phyloP scores from a whole-genome alignment of 2,113 vertebrate species.

The Nicator chloris region DNA sequence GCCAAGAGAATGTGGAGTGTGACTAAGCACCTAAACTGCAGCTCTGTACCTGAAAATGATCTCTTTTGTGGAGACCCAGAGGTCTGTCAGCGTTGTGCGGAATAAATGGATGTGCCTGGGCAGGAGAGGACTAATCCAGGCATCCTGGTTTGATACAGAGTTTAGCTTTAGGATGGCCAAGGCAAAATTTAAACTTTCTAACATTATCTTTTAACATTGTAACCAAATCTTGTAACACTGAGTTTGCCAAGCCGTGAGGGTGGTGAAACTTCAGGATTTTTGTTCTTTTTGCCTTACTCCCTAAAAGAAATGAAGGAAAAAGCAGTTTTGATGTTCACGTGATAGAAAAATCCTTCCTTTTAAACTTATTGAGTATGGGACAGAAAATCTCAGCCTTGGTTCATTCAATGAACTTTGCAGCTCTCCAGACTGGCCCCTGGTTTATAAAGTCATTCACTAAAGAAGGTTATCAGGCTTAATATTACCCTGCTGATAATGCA shows the following conservation, averaged over 20 bases:
- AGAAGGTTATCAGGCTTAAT: neutral
- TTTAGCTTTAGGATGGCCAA: fast-evolving
- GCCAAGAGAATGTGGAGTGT: neutral
- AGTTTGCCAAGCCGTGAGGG: neutral
- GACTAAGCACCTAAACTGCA: neutral
- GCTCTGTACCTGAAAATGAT: neutral
- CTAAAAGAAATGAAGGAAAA: neutral
- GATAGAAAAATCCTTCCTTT: constrained; percentile 45
- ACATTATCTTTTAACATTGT: neutral
- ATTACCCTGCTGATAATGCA: neutral
- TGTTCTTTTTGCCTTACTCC: neutral
- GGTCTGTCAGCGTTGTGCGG: neutral
- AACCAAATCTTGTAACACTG: neutral
- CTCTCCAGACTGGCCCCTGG: constrained; percentile 20
- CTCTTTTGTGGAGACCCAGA: neutral
- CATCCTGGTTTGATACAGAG: fast-evolving
- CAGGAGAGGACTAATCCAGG: neutral
- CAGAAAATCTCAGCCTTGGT: constrained; percentile 41
- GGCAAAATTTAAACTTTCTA: neutral
- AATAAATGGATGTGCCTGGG: neutral
- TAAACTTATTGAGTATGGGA: constrained; percentile 21
- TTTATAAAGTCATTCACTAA: constrained; percentile 22
- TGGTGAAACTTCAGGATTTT: neutral
- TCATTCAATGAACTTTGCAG: constrained; percentile 40
- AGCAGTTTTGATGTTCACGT: neutral